Percentiles rank a stretch among this genome's conserved stretches.
These are phyloP conservation scores for Myodes glareolus DNA, from an alignment of 2,113 vertebrate genomes.

Conservation along the genomic window DNA sequence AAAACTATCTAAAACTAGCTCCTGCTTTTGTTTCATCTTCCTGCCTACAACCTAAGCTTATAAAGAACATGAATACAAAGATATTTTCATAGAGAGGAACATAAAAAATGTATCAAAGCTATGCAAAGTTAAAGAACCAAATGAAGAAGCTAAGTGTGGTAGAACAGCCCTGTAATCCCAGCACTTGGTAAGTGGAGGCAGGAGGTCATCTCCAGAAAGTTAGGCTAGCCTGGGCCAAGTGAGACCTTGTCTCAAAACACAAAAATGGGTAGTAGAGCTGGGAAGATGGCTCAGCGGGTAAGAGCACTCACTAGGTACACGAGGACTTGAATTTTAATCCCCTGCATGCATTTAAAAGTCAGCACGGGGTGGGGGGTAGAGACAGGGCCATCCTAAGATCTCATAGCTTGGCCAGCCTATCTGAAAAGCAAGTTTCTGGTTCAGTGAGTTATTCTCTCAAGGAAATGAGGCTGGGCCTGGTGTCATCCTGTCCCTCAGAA, in stretches of 20 bases:
- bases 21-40: background rate
- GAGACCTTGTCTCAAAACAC: background rate
- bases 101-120: background rate
- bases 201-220: background rate
- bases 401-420: background rate
- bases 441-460: background rate
- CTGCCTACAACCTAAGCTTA: background rate
- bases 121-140: conserved; percentile 21
- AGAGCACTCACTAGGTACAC: background rate
- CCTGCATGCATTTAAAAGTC: background rate
- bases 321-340: background rate
- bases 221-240: background rate
- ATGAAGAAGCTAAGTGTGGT: background rate
- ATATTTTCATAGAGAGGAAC: background rate
- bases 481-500: background rate
- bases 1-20: background rate
- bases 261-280: background rate
- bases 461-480: background rate
- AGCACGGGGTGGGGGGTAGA: background rate
- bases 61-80: background rate
- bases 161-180: background rate
- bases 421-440: background rate
- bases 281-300: background rate
- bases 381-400: background rate
- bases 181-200: background rate